Percentiles rank a stretch among this genome's conserved stretches.
Evolutionary conservation across 2,888 invertebrate species (phyloP).

Genomic region (Agrypnus murinus): DNA sequence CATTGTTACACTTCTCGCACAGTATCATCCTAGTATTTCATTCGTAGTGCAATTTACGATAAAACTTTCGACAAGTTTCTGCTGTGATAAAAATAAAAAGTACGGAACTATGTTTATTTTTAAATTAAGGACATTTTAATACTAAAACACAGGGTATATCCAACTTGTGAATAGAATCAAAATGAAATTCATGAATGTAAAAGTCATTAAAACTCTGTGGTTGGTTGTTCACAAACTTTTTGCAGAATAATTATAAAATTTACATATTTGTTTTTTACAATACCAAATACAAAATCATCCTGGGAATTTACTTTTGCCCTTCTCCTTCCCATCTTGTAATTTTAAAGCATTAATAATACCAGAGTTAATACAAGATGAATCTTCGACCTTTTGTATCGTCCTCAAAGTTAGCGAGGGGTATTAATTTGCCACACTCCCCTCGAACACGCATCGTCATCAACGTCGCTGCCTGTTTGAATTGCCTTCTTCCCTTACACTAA

Average conservation of each 20-base stretch:
- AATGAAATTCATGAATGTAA: slow-evolving; percentile 27
- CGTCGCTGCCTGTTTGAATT: slow-evolving; percentile 33
- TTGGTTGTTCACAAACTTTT: slow-evolving; percentile 22
- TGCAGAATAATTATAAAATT: slow-evolving; percentile 20
- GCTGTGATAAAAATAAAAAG: too few species aligned
- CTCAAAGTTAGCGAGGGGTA: slow-evolving; percentile 32
- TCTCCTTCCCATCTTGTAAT: too few species aligned
- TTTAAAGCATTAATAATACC: too few species aligned
- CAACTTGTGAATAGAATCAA: neutral
- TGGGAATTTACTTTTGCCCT: neutral
- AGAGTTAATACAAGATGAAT: slow-evolving; percentile 8
- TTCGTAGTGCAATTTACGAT: too few species aligned
- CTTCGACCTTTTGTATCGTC: slow-evolving; percentile 34
- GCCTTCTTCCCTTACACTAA: slow-evolving; percentile 12
- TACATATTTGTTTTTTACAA: slow-evolving; percentile 31
- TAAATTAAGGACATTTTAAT: neutral
- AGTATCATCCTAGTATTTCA: too few species aligned
- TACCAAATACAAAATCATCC: neutral
- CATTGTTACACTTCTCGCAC: too few species aligned
- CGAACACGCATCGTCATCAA: slow-evolving; percentile 29
- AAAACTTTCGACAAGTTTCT: too few species aligned
- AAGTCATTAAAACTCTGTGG: slow-evolving; percentile 26
- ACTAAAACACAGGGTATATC: too few species aligned
- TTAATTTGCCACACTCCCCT: slow-evolving; percentile 32
- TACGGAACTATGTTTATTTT: neutral